Base-by-base conservation (phyloP, 2,797 vertebrate genomes). In the Coccyzus lansbergi region DNA sequence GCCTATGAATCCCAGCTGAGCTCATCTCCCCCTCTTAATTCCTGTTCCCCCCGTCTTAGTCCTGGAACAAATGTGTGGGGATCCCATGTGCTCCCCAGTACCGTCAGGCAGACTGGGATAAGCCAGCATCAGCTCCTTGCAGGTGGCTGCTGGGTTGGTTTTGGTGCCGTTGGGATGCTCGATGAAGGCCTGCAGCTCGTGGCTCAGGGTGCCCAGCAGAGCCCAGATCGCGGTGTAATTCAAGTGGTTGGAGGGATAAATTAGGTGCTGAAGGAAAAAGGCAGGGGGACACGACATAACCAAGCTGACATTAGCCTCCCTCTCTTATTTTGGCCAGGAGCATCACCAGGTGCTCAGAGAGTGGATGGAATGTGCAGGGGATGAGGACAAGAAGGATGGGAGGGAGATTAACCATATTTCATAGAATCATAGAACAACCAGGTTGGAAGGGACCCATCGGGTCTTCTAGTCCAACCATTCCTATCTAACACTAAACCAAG, bases 121-220 rank as follows among this genome's bases (percentile, higher is more conserved):
- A 86, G 98, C 98, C 85, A 99, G 96, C 97, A 98, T 98, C 60
- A 99, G 98, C 97, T 99, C 99, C 97, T 98, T 97, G 94, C 99
- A 99, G 91, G 98, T 98, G 88, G 98, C 97, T 8, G 98, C 98
- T 0, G 99, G 99, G 62, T 95, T 97, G 89, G 98, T 96, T 86
- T 98, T 98, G 95, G 97, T 98, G 87, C 99, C 99, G 1, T 99
- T 98, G 7, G 99, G 98, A 38, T 98, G 98, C 46, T 98, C 97
- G 18, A 98, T 4, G 4, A 99, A 95, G 28, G 98, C 95, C 70
- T 77, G 97, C 26, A 99, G 95, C 88, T 99, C 98, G 90, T 67
- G 96, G 91, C 97, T 97, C 96, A 99, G 93, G 26, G 95, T 95
- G 33, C 97, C 98, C 95, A 99, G 95, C 82, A 99, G 96, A 28